A percentile compares a stretch with the other conserved stretches of the same genome.
Conservation (phyloP, 2,888 invertebrate species). For the Macaria liturata region DNA sequence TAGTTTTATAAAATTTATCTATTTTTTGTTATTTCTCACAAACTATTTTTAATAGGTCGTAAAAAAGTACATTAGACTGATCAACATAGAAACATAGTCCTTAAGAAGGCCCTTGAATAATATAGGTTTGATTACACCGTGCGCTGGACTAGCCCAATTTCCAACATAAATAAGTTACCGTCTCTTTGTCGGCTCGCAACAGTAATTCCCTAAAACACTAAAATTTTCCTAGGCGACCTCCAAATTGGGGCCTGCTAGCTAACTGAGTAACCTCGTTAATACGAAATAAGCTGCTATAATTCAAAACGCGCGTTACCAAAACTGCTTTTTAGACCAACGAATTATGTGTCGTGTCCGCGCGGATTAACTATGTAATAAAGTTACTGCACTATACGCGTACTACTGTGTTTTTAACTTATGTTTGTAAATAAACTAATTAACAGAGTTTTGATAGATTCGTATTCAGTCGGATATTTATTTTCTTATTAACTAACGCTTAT, state of each 20-base stretch:
- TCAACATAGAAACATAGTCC: too few relatives aligned
- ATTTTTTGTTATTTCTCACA: too few relatives aligned
- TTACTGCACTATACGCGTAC: too few relatives aligned
- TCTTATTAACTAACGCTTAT: too few relatives aligned
- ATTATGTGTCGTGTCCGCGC: not conserved
- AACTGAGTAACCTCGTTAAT: slow-evolving; percentile 13
- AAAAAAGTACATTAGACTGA: too few relatives aligned
- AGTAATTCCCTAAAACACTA: slow-evolving; percentile 8
- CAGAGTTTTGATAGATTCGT: too few relatives aligned
- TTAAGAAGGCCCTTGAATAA: not conserved
- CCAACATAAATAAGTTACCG: slow-evolving; percentile 26
- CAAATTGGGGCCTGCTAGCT: slow-evolving; percentile 4
- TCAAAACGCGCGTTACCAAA: not conserved
- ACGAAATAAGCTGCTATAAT: slow-evolving; percentile 11
- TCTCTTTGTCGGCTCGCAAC: slow-evolving; percentile 13
- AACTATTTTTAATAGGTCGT: too few relatives aligned
- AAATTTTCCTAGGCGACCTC: slow-evolving; percentile 1
- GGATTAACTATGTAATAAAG: too few relatives aligned
- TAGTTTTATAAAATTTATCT: too few relatives aligned
- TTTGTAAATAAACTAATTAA: too few relatives aligned
- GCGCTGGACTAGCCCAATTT: slow-evolving; percentile 27
- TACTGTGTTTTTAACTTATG: too few relatives aligned
- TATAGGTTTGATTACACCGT: not conserved
- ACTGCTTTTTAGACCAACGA: not conserved
- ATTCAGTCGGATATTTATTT: too few relatives aligned